These are phyloP conservation scores for Atta texana DNA, from an alignment of 1,140 invertebrate genomes.

Conservation along the genomic window DNA sequence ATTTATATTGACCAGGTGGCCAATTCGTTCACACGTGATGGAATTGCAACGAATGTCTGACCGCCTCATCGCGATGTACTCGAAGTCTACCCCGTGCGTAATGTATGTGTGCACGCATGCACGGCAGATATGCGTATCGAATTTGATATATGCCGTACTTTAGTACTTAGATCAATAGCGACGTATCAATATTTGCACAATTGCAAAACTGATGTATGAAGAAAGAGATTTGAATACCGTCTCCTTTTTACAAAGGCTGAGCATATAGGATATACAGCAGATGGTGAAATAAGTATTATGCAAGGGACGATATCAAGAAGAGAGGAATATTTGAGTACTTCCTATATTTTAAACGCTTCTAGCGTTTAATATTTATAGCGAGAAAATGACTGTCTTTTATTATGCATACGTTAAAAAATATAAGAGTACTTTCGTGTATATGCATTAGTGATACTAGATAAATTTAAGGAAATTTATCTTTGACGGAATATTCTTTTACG, in stretches of 20 bases:
- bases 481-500: neutral
- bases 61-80: neutral
- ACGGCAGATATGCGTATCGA: slow-evolving; percentile 36
- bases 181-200: slow-evolving; percentile 51
- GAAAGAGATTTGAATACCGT: slow-evolving; percentile 42
- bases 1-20: slow-evolving; percentile 83
- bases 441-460: neutral
- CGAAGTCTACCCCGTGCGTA: neutral
- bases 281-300: slow-evolving; percentile 8
- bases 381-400: neutral
- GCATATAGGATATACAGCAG: slow-evolving; percentile 24
- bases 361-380: neutral
- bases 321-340: slow-evolving; percentile 20
- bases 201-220: slow-evolving; percentile 26
- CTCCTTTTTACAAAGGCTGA: neutral
- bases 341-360: neutral
- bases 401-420: neutral
- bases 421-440: neutral
- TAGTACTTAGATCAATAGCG: slow-evolving; percentile 39
- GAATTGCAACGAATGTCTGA: slow-evolving; percentile 74
- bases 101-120: neutral
- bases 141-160: slow-evolving; percentile 42
- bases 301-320: slow-evolving; percentile 27
- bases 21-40: slow-evolving; percentile 83
- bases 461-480: neutral